Evolutionary conservation across 2,888 invertebrate genomes (phyloP), one percentile per base, ranked within the genome.

Genomic region (Epistrophe eligans): DNA sequence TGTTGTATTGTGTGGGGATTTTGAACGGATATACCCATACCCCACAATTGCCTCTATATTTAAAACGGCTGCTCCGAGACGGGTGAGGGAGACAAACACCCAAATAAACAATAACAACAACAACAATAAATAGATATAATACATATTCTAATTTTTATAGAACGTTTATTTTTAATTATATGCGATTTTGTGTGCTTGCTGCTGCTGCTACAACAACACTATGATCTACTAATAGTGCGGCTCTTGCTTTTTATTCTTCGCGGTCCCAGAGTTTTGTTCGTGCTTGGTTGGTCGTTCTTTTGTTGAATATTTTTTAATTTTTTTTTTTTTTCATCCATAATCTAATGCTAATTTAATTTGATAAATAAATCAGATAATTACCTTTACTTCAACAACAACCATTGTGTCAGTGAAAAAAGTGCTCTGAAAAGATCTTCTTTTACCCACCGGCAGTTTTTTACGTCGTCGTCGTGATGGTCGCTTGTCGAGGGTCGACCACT

Each of bases 101-200:
- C 52, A 77, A 62, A 66, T 50, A 66, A 55, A 66, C 64, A 77
- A 24, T 15, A 58, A 19, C 58, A 82, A 58, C 67, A 73, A 50
- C 77, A 67, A 45, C 79, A 77, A 62, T 71, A 76, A 77, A 55
- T 40, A 77, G 70, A 82, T 70, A 73, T 52, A 85, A 77, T 76
- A 87, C 87, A 76, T 83, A 79, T 87, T 83, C 83, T 79, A 79
- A 83, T 91, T 91, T 92, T 92, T 91, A 92, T 92, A 91, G 92
- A 91, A 92, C 92, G 91, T 91, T 91, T 91, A 91, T 91, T 91
- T 91, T 92, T 91, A 91, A 91, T 91, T 91, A 91, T 92, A 91
- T 90, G 92, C 92, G 91, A 92, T 91, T 91, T 92, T 91, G 89
- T 90, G 90, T 90, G 91, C 55, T 79, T 90, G 91, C 55, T 79